phyloP scores from a whole-genome alignment of 2,888 invertebrate genomes.

The Ennomos quercinarius region DNA sequence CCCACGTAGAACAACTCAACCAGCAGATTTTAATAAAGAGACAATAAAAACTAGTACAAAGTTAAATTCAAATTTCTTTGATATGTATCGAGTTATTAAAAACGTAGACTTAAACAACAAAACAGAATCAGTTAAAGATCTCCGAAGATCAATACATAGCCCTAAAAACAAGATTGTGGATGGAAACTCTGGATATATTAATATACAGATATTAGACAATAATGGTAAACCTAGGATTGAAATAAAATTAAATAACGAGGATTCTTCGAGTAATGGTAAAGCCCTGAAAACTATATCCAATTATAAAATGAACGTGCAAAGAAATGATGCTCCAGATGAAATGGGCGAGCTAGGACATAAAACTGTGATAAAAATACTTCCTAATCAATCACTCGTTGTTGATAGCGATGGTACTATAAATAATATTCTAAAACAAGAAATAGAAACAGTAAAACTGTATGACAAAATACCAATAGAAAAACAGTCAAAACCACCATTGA shows the following conservation, averaged over 20 bases:
- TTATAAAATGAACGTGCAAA: constrained; percentile 12
- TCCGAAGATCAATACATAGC: constrained; percentile 51
- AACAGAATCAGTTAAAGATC: constrained; percentile 45
- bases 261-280: constrained; percentile 22
- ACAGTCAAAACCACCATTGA: too few species aligned
- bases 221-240: constrained; percentile 52
- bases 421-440: neutral
- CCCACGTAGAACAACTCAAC: neutral
- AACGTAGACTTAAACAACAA: neutral
- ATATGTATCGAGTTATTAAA: neutral
- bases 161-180: constrained; percentile 24
- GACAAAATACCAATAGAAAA: neutral
- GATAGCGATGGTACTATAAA: constrained; percentile 11
- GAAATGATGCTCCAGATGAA: constrained; percentile 10
- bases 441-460: neutral
- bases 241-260: constrained; percentile 52
- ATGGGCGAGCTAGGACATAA: constrained; percentile 28
- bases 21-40: too few species aligned
- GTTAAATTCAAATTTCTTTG: too few species aligned
- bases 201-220: constrained; percentile 56
- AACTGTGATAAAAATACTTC: constrained; percentile 47
- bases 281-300: constrained; percentile 12
- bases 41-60: too few species aligned
- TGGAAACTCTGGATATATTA: constrained; percentile 39
- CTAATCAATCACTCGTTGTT: constrained; percentile 47